Percentiles rank a stretch among this genome's conserved stretches.
phyloP scores from a whole-genome alignment of 2,888 invertebrate genomes.

The Shargacucullia verbasci region DNA sequence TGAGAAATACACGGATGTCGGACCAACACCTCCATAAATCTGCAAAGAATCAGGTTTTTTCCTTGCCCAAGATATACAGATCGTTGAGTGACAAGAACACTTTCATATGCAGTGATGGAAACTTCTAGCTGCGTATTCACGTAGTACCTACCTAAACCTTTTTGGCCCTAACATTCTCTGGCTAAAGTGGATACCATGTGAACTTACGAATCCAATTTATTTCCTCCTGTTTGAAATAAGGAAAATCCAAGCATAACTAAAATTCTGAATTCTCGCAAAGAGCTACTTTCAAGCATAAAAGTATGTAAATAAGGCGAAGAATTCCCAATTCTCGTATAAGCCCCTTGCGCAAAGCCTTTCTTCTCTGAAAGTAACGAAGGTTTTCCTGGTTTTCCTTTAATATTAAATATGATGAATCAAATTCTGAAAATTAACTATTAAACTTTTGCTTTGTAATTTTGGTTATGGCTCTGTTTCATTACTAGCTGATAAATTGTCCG shows the following conservation, averaged over 20 bases:
- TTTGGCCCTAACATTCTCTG: background rate
- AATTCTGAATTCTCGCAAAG: slow-evolving; percentile 12
- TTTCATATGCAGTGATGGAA: too few species aligned
- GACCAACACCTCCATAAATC: too few species aligned
- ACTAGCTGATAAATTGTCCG: too few species aligned
- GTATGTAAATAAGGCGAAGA: slow-evolving; percentile 25
- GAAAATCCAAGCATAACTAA: slow-evolving; percentile 3
- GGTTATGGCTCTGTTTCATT: too few species aligned
- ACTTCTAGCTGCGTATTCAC: too few species aligned
- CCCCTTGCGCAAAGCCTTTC: slow-evolving; percentile 5
- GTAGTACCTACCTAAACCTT: too few species aligned
- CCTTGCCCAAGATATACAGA: too few species aligned
- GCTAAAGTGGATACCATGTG: background rate
- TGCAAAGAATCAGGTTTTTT: too few species aligned
- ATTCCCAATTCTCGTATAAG: slow-evolving; percentile 10
- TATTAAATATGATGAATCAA: background rate
- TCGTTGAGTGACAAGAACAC: too few species aligned
- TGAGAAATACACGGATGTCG: too few species aligned
- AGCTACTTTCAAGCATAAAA: slow-evolving; percentile 17
- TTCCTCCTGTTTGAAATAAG: slow-evolving; percentile 6
- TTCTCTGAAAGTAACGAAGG: background rate
- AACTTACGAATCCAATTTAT: background rate
- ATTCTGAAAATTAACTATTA: too few species aligned
- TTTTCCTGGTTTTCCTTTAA: slow-evolving; percentile 6
- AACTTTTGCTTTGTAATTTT: too few species aligned